Base-by-base conservation (phyloP, 2,888 invertebrate genomes). In the Neoaliturus tenellus region DNA sequence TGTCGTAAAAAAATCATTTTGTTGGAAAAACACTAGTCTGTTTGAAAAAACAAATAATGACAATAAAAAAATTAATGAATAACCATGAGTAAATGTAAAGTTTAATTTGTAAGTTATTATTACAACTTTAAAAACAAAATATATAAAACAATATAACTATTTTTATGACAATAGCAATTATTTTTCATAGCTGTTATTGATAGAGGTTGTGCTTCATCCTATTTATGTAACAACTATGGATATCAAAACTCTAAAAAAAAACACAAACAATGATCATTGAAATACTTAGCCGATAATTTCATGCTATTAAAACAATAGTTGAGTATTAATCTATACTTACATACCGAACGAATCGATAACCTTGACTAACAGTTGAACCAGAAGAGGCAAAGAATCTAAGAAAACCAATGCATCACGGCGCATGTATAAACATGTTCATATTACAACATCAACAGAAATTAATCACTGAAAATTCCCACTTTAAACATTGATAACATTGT, bases 341-440 rank as follows among this genome's bases (percentile, higher is more conserved):
- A 75, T 75, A 75, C 31, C 39, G 75, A 44, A 41, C 31, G 62
- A 62, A 62, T 31, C 48, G 75, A 75, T 35, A 44, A 75, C 35
- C 75, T 28, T 35, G 25, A 75, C 17, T 44, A 44, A 75, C 75
- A 75, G 75, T 44, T 20, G 75, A 44, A 39, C 75, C 75, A 75
- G 75, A 75, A 44, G 75, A 28, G 28, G 75, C 44, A 75, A 75
- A 75, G 75, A 75, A 75, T 75, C 75, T 75, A 75, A 25, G 23
- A 48, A 75, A 75, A 75, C 44, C 39, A 41, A 75, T 44, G 44
- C 33, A 71, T 33, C 41, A 75, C 75, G 75, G 17, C 75, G 75
- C 75, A 75, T 28, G 48, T 75, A 48, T 75, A 44, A 75, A 75
- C 48, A 75, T 75, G 1, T 4, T 75, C 8, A 44, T 75, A 75